A percentile compares a stretch with the other conserved stretches of the same genome.
These are phyloP conservation scores for Microctenopoma steveboyesi DNA, from an alignment of 2,797 vertebrate species.

Conservation along the genomic window DNA sequence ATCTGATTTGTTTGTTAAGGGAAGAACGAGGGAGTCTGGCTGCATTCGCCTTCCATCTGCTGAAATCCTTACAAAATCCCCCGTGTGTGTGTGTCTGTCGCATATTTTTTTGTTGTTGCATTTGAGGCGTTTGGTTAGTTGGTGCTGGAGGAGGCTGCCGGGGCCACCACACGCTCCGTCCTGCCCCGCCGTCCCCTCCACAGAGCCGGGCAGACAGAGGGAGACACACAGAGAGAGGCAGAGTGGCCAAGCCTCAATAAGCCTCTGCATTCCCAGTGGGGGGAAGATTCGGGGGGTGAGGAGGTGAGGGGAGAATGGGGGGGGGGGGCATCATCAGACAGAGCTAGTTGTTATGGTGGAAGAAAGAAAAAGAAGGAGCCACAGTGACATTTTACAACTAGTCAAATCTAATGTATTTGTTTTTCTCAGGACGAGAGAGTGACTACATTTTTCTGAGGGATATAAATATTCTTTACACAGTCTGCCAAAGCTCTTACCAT, in stretches of 20 bases:
- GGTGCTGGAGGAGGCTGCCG: conserved; percentile 26
- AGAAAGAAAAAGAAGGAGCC: conserved; percentile 2
- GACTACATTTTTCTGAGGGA: conserved; percentile 16
- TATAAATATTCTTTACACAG: conserved; percentile 54
- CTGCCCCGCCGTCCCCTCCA: conserved; percentile 55
- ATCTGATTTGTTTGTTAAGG: conserved; percentile 56
- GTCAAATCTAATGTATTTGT: conserved; percentile 3
- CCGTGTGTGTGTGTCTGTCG: background rate
- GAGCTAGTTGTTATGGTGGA: conserved; percentile 37
- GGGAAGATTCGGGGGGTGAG: conserved; percentile 28
- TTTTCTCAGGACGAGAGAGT: background rate
- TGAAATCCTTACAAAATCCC: background rate
- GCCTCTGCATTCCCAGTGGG: conserved; percentile 73
- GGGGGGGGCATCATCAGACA: conserved; percentile 50
- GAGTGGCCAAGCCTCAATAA: conserved; percentile 74
- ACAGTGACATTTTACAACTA: conserved; percentile 20
- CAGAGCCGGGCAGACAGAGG: conserved; percentile 61
- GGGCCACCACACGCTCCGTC: conserved; percentile 39
- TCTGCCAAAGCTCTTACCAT: conserved; percentile 44
- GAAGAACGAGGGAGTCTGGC: background rate
- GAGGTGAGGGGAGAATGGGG: background rate
- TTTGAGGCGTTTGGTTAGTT: conserved; percentile 21
- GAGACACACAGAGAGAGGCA: conserved; percentile 25
- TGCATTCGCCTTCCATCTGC: conserved; percentile 36
- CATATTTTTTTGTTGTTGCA: conserved; percentile 7